Evolutionary conservation across 1,140 invertebrate species (phyloP), one percentile per base, ranked within the genome.

Genomic region (Helicorthomorpha holstii): DNA sequence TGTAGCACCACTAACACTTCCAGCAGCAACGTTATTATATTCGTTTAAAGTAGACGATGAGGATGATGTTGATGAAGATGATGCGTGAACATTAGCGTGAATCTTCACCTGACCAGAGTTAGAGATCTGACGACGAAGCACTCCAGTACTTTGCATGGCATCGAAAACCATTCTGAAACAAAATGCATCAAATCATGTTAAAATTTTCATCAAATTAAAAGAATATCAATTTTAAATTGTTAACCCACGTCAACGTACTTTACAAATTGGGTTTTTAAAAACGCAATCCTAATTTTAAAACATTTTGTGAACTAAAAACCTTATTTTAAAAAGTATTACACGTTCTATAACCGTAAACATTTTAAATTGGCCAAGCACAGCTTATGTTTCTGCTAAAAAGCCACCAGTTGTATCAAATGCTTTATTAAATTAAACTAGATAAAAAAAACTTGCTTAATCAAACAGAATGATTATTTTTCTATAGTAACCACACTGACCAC

Each of bases 101-200:
- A 16, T 7, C 7, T 7, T 34, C 29, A 34, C 29, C 16, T 34
- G 29, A 16, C 29, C 29, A 7, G 29, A 34, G n/a, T n/a, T 19
- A 24, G 50, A 44, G 4, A 51, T 3, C n/a, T 51, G 50, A 24
- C 43, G 27, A 26, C 50, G 50, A 24, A 51, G 41, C 3, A 51
- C 26, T 10, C 50, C 50, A 51, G 42, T 51, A 22, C 22, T 43
- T 4, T 51, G 50, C 50, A 51, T 51, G 21, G 50, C 41, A 44
- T 51, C 50, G 26, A 51, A 51, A 12, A 51, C 41, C 50, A 51
- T 51, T 51, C 50, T 51, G 38, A 7, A 51, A 44, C 3, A 16
- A 44, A 50, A 22, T 12, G 34, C 4, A 50, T 19, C 10, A 45
- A 45, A 10, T 45, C 16, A 7, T 34, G 29, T 34, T 34, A 7